Percentiles rank a stretch among this genome's conserved stretches.
Conservation (phyloP, 2,113 vertebrate species). For the Microtus richardsoni region DNA sequence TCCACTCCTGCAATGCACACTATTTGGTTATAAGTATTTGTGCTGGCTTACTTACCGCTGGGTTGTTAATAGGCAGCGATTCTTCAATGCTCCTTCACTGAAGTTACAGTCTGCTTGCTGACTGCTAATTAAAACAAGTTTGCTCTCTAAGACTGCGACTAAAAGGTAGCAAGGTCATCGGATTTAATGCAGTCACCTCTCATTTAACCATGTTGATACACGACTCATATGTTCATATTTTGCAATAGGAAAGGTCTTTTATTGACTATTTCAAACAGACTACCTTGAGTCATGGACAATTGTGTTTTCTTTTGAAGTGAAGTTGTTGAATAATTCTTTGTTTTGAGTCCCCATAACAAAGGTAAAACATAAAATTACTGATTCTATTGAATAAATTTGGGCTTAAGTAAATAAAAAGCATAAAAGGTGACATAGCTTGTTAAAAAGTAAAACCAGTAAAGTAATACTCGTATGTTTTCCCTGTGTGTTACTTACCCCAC, state of each 20-base stretch:
- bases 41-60: conserved; percentile 92
- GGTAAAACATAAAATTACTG: conserved; percentile 53
- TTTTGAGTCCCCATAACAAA: not conserved
- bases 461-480: not conserved
- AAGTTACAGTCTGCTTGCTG: conserved; percentile 92
- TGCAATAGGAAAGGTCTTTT: conserved; percentile 70
- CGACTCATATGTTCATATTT: conserved; percentile 75
- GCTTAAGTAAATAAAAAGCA: conserved; percentile 59
- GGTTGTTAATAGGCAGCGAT: conserved; percentile 93
- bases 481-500: not conserved
- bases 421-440: not conserved
- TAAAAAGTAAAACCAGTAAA: conserved; percentile 50
- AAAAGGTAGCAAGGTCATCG: conserved; percentile 90
- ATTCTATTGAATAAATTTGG: conserved; percentile 54
- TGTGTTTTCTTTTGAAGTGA: conserved; percentile 64
- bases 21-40: conserved; percentile 94
- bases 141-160: conserved; percentile 87
- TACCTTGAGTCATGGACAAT: conserved; percentile 73
- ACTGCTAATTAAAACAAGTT: conserved; percentile 94
- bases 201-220: conserved; percentile 84
- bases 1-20: conserved; percentile 93
- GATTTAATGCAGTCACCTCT: conserved; percentile 87
- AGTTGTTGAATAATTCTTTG: conserved; percentile 53
- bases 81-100: conserved; percentile 92
- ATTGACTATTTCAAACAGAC: conserved; percentile 72